Evolutionary conservation across 92 coral and sea anemone genomes (phyloP), one percentile per base, ranked within the genome.

Genomic region (Plumapathes pennacea): DNA sequence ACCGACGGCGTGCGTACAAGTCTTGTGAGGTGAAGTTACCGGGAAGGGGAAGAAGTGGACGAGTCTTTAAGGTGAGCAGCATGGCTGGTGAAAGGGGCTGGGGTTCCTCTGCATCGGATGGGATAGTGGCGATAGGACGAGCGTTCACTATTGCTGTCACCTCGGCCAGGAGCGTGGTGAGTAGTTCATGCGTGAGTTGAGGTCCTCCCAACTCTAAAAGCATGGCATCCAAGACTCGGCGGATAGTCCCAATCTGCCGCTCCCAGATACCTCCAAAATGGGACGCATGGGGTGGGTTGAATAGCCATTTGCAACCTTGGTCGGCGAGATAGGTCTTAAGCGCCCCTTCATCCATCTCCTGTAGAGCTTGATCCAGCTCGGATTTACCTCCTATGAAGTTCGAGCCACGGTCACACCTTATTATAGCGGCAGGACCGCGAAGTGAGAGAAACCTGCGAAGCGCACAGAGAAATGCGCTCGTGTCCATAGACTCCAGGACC

Each of bases 221-320:
- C 53, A 46, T 46, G 29, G 53, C 53, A 20, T 46, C 53, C 11
- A 46, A 9, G 4, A 46, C 53, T 19, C 53, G n/a, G n/a, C n/a
- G n/a, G n/a, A 10, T n/a, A n/a, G n/a, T n/a, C n/a, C n/a, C n/a
- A n/a, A n/a, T n/a, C n/a, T n/a, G n/a, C n/a, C n/a, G n/a, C n/a
- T n/a, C n/a, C n/a, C n/a, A n/a, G n/a, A n/a, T n/a, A n/a, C n/a
- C n/a, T n/a, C n/a, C n/a, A 47, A 47, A 47, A 14, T 41, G 67
- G 17, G 67, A 60, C 6, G 30, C 37, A 29, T 24, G 57, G 8
- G 37, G 57, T 10, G 54, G 64, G 25, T 54, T 54, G 26, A 65
- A 53, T 5, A 14, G 22, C 73, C 73, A 65, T 53, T 65, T 38
- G 25, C 65, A 65, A 11, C 63, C 63, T 22, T 67, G 68, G 7